A percentile compares a stretch with the other conserved stretches of the same genome.
These are phyloP conservation scores for Acrobasis consociella DNA, from an alignment of 2,888 invertebrate species.

Conservation along the genomic window DNA sequence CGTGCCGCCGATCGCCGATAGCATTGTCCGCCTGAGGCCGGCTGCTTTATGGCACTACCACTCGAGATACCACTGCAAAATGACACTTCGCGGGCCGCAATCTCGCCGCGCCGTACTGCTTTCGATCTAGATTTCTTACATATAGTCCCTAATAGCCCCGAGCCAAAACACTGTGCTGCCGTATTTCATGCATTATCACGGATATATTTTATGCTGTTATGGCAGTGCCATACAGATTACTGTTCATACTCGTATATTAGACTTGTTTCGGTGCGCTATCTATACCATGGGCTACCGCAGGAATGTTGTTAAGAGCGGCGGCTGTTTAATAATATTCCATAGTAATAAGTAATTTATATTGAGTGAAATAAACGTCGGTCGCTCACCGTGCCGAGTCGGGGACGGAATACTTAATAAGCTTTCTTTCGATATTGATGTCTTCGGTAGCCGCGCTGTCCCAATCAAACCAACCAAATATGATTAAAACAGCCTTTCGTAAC, in stretches of 20 bases:
- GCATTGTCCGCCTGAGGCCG: constrained; percentile 68
- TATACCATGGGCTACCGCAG: constrained; percentile 23
- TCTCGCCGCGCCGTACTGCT: constrained; percentile 42
- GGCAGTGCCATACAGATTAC: constrained; percentile 14
- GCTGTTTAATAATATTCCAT: constrained; percentile 43
- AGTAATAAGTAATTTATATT: constrained; percentile 51
- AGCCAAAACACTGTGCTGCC: constrained; percentile 19
- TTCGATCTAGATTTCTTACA: constrained; percentile 32
- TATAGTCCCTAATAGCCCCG: constrained; percentile 18
- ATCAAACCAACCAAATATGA: constrained; percentile 65
- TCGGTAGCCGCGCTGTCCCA: constrained; percentile 52
- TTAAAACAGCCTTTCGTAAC: constrained; percentile 45
- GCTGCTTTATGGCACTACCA: constrained; percentile 72
- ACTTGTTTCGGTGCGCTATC: constrained; percentile 16
- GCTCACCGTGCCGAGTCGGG: constrained; percentile 48
- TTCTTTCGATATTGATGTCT: constrained; percentile 54
- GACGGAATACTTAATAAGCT: constrained; percentile 64
- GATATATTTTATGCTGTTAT: constrained; percentile 14
- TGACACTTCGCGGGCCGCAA: constrained; percentile 64
- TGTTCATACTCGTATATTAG: constrained; percentile 17
- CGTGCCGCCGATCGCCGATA: constrained; percentile 73
- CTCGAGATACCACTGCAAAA: constrained; percentile 58
- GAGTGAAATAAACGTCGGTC: constrained; percentile 45
- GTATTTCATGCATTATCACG: constrained; percentile 31
- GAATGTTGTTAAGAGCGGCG: constrained; percentile 41